Evolutionary conservation across 1,140 invertebrate genomes (phyloP).

Genomic region (Atta texana): DNA sequence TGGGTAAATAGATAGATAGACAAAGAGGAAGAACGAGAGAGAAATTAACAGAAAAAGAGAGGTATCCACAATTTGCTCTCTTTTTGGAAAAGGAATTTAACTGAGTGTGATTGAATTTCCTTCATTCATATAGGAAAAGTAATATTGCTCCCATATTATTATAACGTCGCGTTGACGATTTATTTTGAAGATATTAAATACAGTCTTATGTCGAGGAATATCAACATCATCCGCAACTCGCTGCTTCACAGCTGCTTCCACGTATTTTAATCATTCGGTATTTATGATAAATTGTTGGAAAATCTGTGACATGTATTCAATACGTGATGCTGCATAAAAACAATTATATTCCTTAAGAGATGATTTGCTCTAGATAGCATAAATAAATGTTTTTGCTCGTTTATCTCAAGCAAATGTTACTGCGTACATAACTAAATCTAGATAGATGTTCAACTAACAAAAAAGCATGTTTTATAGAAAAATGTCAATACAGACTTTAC

Average conservation of each 20-base stretch:
- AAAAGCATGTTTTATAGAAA: background rate
- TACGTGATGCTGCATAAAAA: constrained; percentile 7
- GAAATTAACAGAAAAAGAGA: constrained; percentile 60
- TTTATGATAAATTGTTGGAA: constrained; percentile 12
- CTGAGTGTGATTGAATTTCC: background rate
- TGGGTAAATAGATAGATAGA: constrained; percentile 38
- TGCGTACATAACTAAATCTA: background rate
- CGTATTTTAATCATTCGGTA: constrained; percentile 49
- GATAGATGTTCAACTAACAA: background rate
- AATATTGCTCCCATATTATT: constrained; percentile 17
- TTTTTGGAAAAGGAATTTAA: constrained; percentile 33
- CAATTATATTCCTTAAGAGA: background rate
- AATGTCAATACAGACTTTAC: background rate
- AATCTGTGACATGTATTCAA: background rate
- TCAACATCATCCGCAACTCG: constrained; percentile 58
- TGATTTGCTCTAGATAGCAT: background rate
- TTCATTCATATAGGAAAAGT: constrained; percentile 3
- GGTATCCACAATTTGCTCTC: constrained; percentile 57
- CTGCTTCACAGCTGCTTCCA: constrained; percentile 54
- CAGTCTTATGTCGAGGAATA: constrained; percentile 10
- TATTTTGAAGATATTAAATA: constrained; percentile 21
- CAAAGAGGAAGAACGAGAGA: constrained; percentile 25
- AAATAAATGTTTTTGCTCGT: background rate
- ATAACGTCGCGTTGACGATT: constrained; percentile 33
- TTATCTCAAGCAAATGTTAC: constrained; percentile 1